Percentiles rank a stretch among this genome's conserved stretches.
Conservation (phyloP, 2,113 vertebrate genomes). For the Boulengeromyrus knoepffleri region DNA sequence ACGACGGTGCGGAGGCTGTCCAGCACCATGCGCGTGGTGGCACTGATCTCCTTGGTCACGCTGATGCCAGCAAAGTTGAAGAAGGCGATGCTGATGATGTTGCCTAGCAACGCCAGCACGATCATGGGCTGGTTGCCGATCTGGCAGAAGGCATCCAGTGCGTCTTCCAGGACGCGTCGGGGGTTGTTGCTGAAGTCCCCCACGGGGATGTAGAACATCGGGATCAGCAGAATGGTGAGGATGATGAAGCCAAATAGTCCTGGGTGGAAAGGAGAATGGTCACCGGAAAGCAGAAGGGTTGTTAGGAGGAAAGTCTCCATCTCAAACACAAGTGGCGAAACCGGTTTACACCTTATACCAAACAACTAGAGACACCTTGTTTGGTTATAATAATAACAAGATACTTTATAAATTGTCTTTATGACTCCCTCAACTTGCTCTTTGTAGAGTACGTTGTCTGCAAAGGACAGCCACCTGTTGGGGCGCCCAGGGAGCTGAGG, state of each 20-base stretch:
- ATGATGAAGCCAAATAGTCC: constrained; percentile 85
- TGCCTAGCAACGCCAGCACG: constrained; percentile 74
- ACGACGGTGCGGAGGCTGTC: constrained; percentile 86
- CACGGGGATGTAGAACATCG: constrained; percentile 80
- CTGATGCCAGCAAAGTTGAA: constrained; percentile 95
- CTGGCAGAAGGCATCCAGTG: constrained; percentile 86
- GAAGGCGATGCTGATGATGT: constrained; percentile 89
- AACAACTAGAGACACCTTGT: neutral
- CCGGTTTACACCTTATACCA: too few relatives aligned
- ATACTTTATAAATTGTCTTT: too few relatives aligned
- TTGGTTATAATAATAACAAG: neutral
- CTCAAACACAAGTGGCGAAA: neutral
- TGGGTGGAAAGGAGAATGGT: constrained; percentile 34
- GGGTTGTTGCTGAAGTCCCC: constrained; percentile 68
- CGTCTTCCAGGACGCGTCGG: constrained; percentile 68
- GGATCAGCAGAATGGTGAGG: constrained; percentile 76
- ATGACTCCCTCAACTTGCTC: too few relatives aligned
- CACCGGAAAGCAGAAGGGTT: neutral
- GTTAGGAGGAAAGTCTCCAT: neutral
- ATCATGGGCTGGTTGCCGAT: constrained; percentile 73
- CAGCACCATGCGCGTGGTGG: constrained; percentile 93
- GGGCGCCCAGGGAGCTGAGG: too few relatives aligned
- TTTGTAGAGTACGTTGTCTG: too few relatives aligned
- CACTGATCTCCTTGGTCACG: constrained; percentile 90
- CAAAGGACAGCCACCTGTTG: too few relatives aligned